These are phyloP conservation scores for Drosophila repletoides DNA, from an alignment of 1,140 invertebrate genomes.

Conservation along the genomic window DNA sequence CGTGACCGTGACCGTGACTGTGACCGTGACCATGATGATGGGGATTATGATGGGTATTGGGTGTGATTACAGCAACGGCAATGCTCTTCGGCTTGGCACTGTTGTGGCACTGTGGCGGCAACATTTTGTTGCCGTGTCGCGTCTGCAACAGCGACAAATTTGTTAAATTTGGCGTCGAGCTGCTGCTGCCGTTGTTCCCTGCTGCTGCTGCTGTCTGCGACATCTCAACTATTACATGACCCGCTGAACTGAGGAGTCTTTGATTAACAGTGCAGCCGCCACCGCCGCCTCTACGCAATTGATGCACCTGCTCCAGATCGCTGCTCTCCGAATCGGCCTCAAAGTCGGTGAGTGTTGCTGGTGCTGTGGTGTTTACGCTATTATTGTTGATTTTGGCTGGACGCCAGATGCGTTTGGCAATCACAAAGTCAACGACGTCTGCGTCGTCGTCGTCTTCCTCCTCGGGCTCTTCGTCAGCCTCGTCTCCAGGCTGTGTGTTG, in stretches of 20 bases:
- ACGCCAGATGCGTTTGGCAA: constrained; percentile 60
- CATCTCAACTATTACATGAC: constrained; percentile 27
- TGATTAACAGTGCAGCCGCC: neutral
- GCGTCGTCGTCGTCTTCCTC: constrained; percentile 47
- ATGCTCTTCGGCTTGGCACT: constrained; percentile 63
- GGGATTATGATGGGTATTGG: constrained; percentile 61
- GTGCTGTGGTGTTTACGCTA: neutral
- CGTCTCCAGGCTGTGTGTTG: constrained; percentile 57
- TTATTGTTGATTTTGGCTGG: constrained; percentile 25
- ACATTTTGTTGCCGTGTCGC: constrained; percentile 51
- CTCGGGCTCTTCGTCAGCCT: constrained; percentile 65
- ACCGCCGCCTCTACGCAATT: constrained; percentile 30
- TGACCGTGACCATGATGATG: constrained; percentile 28
- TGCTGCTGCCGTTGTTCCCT: constrained; percentile 13
- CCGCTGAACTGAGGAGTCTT: constrained; percentile 15
- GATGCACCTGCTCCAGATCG: constrained; percentile 70
- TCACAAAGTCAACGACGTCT: constrained; percentile 65
- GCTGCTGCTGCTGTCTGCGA: constrained; percentile 14
- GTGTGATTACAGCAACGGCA: constrained; percentile 74
- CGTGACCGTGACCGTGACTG: constrained; percentile 23
- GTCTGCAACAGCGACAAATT: constrained; percentile 39
- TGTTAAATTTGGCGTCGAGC: constrained; percentile 17
- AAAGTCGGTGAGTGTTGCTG: constrained; percentile 72
- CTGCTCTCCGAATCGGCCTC: constrained; percentile 82
- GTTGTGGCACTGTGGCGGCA: constrained; percentile 43